Conservation (phyloP, 2,113 vertebrate species). For the Entelurus aequoreus region DNA sequence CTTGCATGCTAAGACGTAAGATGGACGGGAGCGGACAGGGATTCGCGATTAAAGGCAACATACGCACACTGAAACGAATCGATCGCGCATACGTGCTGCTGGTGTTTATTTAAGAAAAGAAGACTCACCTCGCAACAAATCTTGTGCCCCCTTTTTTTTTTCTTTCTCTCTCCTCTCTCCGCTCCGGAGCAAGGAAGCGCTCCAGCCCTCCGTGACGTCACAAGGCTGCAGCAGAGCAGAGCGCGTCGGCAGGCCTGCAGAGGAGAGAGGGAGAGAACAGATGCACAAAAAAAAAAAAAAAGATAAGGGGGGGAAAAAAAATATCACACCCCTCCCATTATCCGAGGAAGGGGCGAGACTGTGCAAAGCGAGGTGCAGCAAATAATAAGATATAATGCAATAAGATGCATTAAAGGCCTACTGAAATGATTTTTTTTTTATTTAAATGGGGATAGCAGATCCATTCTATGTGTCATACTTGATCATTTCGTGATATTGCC, state of each 20-base stretch:
- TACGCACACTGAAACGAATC: background rate
- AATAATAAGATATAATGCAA: too few species aligned
- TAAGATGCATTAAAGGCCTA: too few species aligned
- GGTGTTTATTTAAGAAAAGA: conserved; percentile 22
- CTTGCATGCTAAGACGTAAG: conserved; percentile 1
- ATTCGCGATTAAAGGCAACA: conserved; percentile 9
- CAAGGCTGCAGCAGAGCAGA: conserved; percentile 61
- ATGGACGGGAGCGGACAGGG: background rate
- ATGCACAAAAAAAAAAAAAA: background rate
- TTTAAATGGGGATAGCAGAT: too few species aligned
- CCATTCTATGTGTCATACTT: too few species aligned
- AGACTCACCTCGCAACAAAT: conserved; percentile 67
- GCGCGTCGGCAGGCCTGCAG: conserved; percentile 7
- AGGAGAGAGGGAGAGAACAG: background rate
- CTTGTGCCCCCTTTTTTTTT: conserved; percentile 64
- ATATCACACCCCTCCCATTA: background rate
- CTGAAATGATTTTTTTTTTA: too few species aligned
- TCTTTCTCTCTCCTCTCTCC: conserved; percentile 50
- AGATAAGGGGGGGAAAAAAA: background rate
- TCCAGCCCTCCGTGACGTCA: conserved; percentile 73
- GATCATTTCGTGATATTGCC: too few species aligned
- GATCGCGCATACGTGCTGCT: background rate
- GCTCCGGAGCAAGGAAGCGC: conserved; percentile 63
- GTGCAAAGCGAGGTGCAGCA: background rate
- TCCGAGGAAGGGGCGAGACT: background rate